Evolutionary conservation across 92 coral and sea anemone species (phyloP).

Genomic region (Galaxea fascicularis): DNA sequence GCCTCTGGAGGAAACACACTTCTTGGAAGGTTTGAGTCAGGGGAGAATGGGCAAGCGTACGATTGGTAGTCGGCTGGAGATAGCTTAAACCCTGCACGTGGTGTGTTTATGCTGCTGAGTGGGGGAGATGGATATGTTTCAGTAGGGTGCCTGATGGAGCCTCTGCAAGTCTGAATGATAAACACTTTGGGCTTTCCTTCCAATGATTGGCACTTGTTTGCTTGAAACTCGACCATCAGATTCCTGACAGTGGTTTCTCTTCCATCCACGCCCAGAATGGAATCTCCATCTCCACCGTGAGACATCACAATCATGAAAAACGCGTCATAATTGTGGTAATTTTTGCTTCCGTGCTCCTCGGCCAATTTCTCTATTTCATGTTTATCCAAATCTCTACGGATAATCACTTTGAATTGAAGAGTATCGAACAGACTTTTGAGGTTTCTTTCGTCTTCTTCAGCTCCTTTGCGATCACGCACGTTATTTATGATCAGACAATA

Average conservation of each 20-base stretch:
- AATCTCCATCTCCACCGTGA: conserved; percentile 72
- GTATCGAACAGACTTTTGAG: conserved; percentile 47
- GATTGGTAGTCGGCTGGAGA: background rate
- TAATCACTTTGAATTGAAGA: conserved; percentile 58
- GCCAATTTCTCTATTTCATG: conserved; percentile 41
- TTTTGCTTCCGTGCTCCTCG: conserved; percentile 8
- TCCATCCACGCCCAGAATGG: conserved; percentile 65
- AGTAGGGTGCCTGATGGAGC: background rate
- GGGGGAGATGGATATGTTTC: background rate
- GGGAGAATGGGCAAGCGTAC: background rate
- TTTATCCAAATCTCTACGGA: conserved; percentile 36
- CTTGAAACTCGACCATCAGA: conserved; percentile 43
- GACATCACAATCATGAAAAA: conserved; percentile 77
- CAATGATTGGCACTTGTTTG: conserved; percentile 57
- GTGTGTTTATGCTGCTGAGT: background rate
- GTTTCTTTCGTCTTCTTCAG: conserved; percentile 57
- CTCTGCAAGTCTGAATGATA: conserved; percentile 80
- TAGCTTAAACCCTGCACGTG: background rate
- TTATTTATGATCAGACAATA: conserved; percentile 71
- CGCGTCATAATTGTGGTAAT: conserved; percentile 67
- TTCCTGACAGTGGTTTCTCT: conserved; percentile 17
- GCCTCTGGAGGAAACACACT: conserved; percentile 46
- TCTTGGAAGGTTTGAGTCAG: conserved; percentile 55
- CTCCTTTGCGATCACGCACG: conserved; percentile 55
- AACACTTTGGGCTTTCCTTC: conserved; percentile 72